Evolutionary conservation across 2,113 vertebrate genomes (phyloP).

Genomic region (Rhabdomys dilectus): DNA sequence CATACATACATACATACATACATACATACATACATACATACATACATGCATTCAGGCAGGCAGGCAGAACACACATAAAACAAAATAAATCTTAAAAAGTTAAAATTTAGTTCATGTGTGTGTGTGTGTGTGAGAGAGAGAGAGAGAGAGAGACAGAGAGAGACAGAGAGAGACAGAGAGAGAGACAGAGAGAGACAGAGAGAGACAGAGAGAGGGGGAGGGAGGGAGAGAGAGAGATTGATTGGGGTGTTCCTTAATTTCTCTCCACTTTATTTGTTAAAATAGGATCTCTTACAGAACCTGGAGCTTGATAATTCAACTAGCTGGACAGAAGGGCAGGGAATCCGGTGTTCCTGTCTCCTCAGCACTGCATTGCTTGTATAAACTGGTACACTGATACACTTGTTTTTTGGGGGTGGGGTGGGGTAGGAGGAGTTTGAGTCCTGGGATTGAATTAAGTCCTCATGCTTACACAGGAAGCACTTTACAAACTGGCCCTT

Average conservation of each 20-base stretch:
- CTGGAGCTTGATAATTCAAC: not conserved
- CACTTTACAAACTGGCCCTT: not conserved
- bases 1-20: no score
- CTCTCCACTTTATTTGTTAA: not conserved
- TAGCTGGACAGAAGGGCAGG: not conserved
- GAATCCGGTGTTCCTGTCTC: not conserved
- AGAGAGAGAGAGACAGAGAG: no score
- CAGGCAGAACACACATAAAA: no score
- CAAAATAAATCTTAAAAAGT: no score
- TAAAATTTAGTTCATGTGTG: no score
- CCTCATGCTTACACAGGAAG: not conserved
- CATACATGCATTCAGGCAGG: no score
- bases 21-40: no score
- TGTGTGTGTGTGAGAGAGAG: no score
- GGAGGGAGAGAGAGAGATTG: no score
- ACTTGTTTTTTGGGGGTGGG: not conserved
- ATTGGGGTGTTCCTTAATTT: not conserved
- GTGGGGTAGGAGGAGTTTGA: not conserved
- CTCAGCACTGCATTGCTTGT: no score
- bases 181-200: no score
- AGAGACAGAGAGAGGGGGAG: not conserved
- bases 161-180: no score
- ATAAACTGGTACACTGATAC: not conserved
- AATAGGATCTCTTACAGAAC: not conserved
- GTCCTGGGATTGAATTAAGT: not conserved